A percentile compares a stretch with the other conserved stretches of the same genome.
These are phyloP conservation scores for Hemiscyllium ocellatum DNA, from an alignment of 2,113 vertebrate species.

Conservation along the genomic window DNA sequence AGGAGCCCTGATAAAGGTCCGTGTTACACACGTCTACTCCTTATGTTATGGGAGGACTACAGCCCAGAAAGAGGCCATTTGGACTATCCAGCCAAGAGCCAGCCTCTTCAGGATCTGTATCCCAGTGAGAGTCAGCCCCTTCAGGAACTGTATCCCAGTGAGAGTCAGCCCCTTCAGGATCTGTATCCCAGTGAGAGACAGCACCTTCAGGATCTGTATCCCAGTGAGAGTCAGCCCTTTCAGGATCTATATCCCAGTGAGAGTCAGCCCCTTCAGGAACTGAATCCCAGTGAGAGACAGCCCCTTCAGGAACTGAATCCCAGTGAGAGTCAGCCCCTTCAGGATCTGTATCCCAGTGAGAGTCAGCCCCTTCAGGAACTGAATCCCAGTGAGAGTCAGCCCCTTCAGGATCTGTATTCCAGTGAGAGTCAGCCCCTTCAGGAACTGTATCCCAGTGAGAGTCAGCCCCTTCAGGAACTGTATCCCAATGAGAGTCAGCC, in stretches of 20 bases:
- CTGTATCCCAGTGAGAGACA: background rate
- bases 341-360: background rate
- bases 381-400: background rate
- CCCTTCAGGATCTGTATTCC: background rate
- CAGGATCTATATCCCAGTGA: background rate
- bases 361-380: constrained; percentile 1
- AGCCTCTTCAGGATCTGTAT: background rate
- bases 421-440: no score
- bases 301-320: background rate
- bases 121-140: background rate
- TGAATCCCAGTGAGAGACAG: background rate
- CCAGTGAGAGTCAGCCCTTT: background rate
- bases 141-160: background rate
- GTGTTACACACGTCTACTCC: no score
- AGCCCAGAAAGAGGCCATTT: no score
- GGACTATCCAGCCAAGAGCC: background rate
- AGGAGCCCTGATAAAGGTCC: no score
- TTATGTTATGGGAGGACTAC: no score
- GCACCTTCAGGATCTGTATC: background rate
- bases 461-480: background rate
- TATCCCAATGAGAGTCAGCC: background rate
- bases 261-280: background rate
- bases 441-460: background rate
- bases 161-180: constrained; percentile 1
- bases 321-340: background rate